phyloP scores from a whole-genome alignment of 2,888 invertebrate species.

The Brachyptera putata region DNA sequence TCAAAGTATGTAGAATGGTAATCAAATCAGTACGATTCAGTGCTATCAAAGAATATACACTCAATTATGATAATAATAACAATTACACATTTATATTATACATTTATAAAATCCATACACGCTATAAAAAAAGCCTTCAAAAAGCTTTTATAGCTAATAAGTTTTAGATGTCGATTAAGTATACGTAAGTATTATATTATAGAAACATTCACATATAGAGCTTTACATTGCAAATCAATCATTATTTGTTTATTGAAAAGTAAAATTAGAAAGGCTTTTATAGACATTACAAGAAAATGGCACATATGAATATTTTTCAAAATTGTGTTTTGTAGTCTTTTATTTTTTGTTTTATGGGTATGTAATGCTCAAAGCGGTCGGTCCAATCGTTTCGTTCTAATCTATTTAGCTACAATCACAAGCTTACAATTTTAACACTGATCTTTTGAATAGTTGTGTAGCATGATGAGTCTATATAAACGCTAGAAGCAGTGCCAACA shows the following conservation, averaged over 20 bases:
- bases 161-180: conserved; percentile 10
- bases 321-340: background rate
- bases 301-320: conserved; percentile 17
- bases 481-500: too few species aligned
- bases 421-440: background rate
- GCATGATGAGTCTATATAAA: too few species aligned
- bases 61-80: too few species aligned
- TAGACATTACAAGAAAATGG: conserved; percentile 8
- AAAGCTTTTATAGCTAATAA: conserved; percentile 5
- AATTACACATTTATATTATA: conserved; percentile 10
- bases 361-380: background rate
- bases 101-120: conserved; percentile 18
- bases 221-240: conserved; percentile 9
- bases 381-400: background rate
- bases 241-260: background rate
- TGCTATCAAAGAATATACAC: too few species aligned
- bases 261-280: background rate
- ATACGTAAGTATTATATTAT: conserved; percentile 17
- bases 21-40: too few species aligned
- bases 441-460: too few species aligned
- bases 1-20: too few species aligned
- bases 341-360: background rate
- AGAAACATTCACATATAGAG: conserved; percentile 15
- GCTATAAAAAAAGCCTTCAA: conserved; percentile 9
- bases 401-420: background rate